Percentiles rank a stretch among this genome's conserved stretches.
Evolutionary conservation across 2,113 vertebrate species (phyloP).

Genomic region (Perca fluviatilis): DNA sequence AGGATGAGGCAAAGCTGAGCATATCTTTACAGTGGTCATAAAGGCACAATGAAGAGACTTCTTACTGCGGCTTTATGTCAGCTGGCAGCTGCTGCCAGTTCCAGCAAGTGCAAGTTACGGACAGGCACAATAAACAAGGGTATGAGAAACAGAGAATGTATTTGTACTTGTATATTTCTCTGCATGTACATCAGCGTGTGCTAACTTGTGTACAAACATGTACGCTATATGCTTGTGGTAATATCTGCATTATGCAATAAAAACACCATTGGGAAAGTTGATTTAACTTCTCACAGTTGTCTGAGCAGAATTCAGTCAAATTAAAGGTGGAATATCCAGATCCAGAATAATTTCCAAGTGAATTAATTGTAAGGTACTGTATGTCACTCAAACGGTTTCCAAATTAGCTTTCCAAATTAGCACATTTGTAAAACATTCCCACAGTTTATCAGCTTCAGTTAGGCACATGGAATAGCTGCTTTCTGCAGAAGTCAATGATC

Average conservation of each 20-base stretch:
- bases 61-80: constrained; percentile 75
- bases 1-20: constrained; percentile 60
- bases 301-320: constrained; percentile 21
- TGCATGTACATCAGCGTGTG: constrained; percentile 8
- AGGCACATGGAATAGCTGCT: constrained; percentile 27
- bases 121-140: constrained; percentile 77
- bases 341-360: constrained; percentile 4
- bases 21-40: constrained; percentile 76
- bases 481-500: constrained; percentile 51
- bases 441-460: constrained; percentile 44
- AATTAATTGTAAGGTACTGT: constrained; percentile 4
- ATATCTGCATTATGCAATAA: not conserved
- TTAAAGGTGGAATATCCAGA: constrained; percentile 10
- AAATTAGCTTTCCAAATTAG: constrained; percentile 26
- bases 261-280: not conserved
- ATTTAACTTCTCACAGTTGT: constrained; percentile 8
- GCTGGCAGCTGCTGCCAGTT: constrained; percentile 78
- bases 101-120: constrained; percentile 77
- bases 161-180: constrained; percentile 46
- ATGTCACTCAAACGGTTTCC: constrained; percentile 30
- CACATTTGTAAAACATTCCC: constrained; percentile 33
- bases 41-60: constrained; percentile 76
- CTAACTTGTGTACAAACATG: constrained; percentile 8
- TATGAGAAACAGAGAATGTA: constrained; percentile 55
- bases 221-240: not conserved